Evolutionary conservation across 2,113 vertebrate genomes (phyloP).

Genomic region (Octodon degus): DNA sequence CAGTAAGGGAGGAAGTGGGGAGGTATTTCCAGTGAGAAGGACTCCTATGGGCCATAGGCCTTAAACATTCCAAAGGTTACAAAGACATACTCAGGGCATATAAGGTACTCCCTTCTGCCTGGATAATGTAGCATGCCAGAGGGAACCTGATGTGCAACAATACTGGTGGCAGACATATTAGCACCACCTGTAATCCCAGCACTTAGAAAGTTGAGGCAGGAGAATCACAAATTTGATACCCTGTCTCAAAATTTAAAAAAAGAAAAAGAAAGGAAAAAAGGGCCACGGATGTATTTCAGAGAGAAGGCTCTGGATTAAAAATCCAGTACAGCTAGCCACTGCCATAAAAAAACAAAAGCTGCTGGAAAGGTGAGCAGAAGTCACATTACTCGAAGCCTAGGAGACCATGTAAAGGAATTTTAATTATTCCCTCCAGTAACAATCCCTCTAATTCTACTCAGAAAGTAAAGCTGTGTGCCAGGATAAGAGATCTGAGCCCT

Average conservation of each 20-base stretch:
- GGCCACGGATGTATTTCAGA: background rate
- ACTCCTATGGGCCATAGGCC: background rate
- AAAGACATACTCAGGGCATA: background rate
- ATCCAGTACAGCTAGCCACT: background rate
- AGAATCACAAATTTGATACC: too few relatives aligned
- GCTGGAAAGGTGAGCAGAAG: background rate
- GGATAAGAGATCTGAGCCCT: slow-evolving; percentile 31
- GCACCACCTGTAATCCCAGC: too few relatives aligned
- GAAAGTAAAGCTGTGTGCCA: background rate
- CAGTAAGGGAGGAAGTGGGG: background rate
- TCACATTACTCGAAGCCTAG: slow-evolving; percentile 2
- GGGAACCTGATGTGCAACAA: slow-evolving; percentile 13
- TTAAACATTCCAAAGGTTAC: slow-evolving; percentile 27
- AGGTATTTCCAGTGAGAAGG: background rate
- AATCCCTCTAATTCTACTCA: slow-evolving; percentile 27
- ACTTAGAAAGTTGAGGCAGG: too few relatives aligned
- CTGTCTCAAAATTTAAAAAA: background rate
- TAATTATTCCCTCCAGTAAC: slow-evolving; percentile 26
- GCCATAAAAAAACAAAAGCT: background rate
- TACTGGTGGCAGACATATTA: background rate
- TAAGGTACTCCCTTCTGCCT: slow-evolving; percentile 29
- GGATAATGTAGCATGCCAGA: background rate
- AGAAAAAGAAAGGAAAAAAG: background rate
- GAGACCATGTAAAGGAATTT: background rate
- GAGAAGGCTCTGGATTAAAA: background rate